Evolutionary conservation across 1,140 invertebrate genomes (phyloP).

Genomic region (Lordiphosa clarofinis): DNA sequence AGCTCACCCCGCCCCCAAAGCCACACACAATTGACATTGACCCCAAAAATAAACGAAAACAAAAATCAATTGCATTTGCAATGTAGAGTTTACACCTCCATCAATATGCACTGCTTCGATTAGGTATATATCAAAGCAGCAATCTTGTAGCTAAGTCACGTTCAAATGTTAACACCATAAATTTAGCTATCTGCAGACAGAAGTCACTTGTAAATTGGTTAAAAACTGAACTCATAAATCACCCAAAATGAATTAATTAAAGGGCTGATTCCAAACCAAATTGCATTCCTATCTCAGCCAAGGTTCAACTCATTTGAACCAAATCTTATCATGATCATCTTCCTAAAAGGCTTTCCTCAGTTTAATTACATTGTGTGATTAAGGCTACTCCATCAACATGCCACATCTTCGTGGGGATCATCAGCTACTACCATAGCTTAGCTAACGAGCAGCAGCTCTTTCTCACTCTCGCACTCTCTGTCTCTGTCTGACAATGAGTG

Average conservation of each 20-base stretch:
- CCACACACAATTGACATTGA: constrained; percentile 62
- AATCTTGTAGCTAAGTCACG: constrained; percentile 56
- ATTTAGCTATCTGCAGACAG: constrained; percentile 36
- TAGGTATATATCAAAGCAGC: constrained; percentile 48
- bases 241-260: too few relatives aligned
- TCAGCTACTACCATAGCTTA: too few relatives aligned
- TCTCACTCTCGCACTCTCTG: too few relatives aligned
- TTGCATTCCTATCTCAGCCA: too few relatives aligned
- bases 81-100: constrained; percentile 5
- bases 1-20: too few relatives aligned
- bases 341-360: background rate
- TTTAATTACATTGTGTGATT: constrained; percentile 27
- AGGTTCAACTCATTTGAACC: too few relatives aligned
- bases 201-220: constrained; percentile 13
- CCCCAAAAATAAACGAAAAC: constrained; percentile 44
- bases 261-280: too few relatives aligned
- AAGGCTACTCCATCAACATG: constrained; percentile 23
- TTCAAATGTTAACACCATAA: constrained; percentile 51
- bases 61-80: constrained; percentile 35
- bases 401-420: constrained; percentile 12
- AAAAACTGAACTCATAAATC: too few relatives aligned
- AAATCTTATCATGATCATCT: constrained; percentile 1
- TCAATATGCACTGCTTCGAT: constrained; percentile 17
- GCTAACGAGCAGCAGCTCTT: constrained; percentile 48
- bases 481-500: constrained; percentile 55